A percentile compares a stretch with the other conserved stretches of the same genome.
Conservation (phyloP, 2,888 invertebrate genomes). For the Plebejus argus region DNA sequence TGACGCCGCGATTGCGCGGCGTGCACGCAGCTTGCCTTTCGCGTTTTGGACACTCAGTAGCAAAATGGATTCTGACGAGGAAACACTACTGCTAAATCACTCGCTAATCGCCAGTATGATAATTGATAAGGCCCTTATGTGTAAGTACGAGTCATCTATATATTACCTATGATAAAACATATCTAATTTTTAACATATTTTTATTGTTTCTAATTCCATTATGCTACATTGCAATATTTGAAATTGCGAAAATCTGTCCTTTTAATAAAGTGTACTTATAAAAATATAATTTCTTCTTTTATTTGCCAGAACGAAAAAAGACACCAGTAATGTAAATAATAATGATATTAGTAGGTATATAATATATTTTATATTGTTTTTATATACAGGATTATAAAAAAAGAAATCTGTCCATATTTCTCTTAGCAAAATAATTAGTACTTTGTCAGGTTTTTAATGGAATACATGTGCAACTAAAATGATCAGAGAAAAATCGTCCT, state of each 20-base stretch:
- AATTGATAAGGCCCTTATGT: too few relatives aligned
- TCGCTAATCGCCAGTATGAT: too few relatives aligned
- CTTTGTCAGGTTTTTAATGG: not conserved
- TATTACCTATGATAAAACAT: not conserved
- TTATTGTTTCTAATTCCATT: not conserved
- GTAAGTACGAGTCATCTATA: not conserved
- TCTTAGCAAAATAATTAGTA: not conserved
- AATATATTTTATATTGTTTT: not conserved
- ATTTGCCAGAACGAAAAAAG: not conserved
- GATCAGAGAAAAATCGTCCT: not conserved
- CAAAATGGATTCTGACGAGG: too few relatives aligned
- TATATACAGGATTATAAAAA: conserved; percentile 11
- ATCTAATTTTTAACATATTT: not conserved
- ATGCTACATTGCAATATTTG: not conserved
- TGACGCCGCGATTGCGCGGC: too few relatives aligned
- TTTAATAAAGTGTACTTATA: not conserved
- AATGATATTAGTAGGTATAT: not conserved
- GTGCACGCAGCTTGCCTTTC: too few relatives aligned
- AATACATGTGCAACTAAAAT: not conserved
- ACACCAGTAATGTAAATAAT: not conserved
- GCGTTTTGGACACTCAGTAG: too few relatives aligned
- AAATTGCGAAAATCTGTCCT: not conserved
- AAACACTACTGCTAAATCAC: too few relatives aligned
- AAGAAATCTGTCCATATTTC: not conserved
- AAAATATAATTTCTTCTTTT: not conserved